A percentile compares a stretch with the other conserved stretches of the same genome.
Conservation (phyloP, 2,113 vertebrate genomes). For the Herpetotheres cachinnans region DNA sequence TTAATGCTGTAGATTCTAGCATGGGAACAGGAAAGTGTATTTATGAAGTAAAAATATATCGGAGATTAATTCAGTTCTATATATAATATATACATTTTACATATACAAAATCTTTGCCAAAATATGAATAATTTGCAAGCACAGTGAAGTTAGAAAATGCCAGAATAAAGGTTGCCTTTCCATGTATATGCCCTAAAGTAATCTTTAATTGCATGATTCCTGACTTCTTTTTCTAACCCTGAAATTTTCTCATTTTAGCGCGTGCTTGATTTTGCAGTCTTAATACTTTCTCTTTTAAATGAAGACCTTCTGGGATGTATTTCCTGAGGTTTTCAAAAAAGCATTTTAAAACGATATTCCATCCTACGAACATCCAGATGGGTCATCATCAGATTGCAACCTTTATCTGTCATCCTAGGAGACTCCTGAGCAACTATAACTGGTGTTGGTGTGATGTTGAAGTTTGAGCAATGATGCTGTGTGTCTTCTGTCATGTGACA, state of each 20-base stretch:
- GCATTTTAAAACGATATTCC: background rate
- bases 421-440: background rate
- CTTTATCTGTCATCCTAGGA: background rate
- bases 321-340: background rate
- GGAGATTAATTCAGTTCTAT: constrained; percentile 44
- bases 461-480: background rate
- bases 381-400: background rate
- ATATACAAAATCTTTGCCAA: constrained; percentile 30
- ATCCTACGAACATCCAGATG: background rate
- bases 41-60: constrained; percentile 23
- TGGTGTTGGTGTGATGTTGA: background rate
- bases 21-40: constrained; percentile 22
- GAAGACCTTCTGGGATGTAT: background rate
- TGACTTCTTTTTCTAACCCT: background rate
- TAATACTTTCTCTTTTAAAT: background rate
- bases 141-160: constrained; percentile 39
- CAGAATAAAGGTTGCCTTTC: constrained; percentile 54
- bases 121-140: constrained; percentile 37
- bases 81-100: constrained; percentile 42
- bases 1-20: constrained; percentile 13
- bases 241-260: background rate
- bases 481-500: background rate
- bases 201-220: constrained; percentile 4
- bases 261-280: background rate
- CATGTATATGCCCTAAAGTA: background rate